Evolutionary conservation across 2,113 vertebrate genomes (phyloP).

Genomic region (Sporophila hypoxantha): DNA sequence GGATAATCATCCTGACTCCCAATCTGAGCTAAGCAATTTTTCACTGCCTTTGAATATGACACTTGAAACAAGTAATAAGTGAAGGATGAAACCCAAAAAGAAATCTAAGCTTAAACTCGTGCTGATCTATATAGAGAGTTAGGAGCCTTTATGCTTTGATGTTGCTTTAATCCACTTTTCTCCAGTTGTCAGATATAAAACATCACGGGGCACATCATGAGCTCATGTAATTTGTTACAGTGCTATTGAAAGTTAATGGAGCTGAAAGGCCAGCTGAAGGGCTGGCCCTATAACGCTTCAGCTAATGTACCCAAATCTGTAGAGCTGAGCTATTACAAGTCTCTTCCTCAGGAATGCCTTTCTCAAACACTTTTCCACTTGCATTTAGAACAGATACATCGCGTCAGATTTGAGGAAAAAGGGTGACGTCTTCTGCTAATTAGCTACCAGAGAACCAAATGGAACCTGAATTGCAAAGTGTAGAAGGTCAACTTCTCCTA

Average conservation of each 20-base stretch:
- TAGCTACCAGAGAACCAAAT: neutral
- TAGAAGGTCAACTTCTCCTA: neutral
- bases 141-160: neutral
- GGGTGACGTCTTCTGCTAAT: neutral
- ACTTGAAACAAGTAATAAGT: neutral
- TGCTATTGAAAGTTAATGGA: constrained; percentile 18
- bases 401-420: neutral
- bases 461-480: neutral
- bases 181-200: constrained; percentile 11
- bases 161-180: constrained; percentile 30
- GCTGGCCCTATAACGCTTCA: neutral
- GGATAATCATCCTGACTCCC: neutral
- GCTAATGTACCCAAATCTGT: neutral
- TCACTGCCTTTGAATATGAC: neutral
- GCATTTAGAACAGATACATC: neutral
- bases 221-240: constrained; percentile 10
- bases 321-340: neutral
- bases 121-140: neutral
- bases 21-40: neutral
- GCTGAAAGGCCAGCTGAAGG: constrained; percentile 11
- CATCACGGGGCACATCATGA: neutral
- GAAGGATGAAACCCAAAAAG: neutral
- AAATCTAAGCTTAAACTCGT: neutral
- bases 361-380: neutral
- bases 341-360: neutral